Base-by-base conservation (phyloP, 2,797 vertebrate genomes). In the Characodon lateralis region DNA sequence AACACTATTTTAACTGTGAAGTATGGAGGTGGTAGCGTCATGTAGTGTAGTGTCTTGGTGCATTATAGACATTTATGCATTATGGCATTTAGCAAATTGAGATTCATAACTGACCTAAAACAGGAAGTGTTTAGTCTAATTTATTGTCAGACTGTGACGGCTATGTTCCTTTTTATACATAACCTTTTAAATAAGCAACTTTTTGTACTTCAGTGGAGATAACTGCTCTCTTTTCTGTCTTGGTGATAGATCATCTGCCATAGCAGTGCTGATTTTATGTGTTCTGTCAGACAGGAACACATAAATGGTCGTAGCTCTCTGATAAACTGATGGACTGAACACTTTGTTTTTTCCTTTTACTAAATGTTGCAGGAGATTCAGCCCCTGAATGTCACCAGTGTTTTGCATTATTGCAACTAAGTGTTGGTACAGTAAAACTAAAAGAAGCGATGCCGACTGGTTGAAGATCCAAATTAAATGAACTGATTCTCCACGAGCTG, bases 381-480 rank as follows among this genome's bases (percentile, higher is more conserved):
- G 41, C 48, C 41, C 48, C 48, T 50, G 48, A 50, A 50, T 13
- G 48, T 43, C 12, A 14, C 12, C 48, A 50, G 48, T 50, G 13
- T 22, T 53, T 53, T 22, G 16, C 51, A 53, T 22, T 22, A 53
- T 6, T 53, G 20, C 51, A 5, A 18, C 51, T 53, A 48, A 48
- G 12, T 53, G 51, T 53, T 53, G 18, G 51, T 53, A 18, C 51
- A 53, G 51, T 55, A 55, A 22, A 7, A 4, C 20, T 55, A 55
- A 55, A 22, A 24, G 53, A 28, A 61, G 16, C 53, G 2, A 22
- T 55, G 53, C 48, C 66, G 43, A 72, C 46, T 50, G n/a, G 31
- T 76, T 26, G 51, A 75, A 73, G 20, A 70, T 78, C 24, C 63
- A 20, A 59, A 66, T 63, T 68, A 18, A 35, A 6, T 6, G 18